Percentiles rank a stretch among this genome's conserved stretches.
These are phyloP conservation scores for Micronycteris hirsuta DNA, from an alignment of 2,113 vertebrate genomes.

Conservation along the genomic window DNA sequence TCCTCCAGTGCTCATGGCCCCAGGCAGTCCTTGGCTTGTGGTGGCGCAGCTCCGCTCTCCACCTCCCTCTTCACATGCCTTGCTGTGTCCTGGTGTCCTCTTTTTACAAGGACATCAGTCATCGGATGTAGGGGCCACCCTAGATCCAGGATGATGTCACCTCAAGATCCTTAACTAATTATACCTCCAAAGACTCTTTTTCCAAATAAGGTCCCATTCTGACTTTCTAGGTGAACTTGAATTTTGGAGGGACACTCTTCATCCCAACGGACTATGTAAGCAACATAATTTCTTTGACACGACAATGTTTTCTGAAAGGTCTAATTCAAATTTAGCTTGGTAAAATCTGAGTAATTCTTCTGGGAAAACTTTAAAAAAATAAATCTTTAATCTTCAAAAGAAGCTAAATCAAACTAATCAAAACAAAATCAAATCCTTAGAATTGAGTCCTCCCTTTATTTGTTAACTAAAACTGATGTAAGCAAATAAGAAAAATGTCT, in stretches of 20 bases:
- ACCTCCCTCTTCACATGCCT: not conserved
- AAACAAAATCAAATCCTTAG: not conserved
- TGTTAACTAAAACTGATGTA: constrained; percentile 1
- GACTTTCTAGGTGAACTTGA: not conserved
- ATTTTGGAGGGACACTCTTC: not conserved
- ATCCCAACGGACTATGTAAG: not conserved
- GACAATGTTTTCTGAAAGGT: not conserved
- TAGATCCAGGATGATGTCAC: not conserved
- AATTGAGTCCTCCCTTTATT: not conserved
- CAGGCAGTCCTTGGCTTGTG: not conserved
- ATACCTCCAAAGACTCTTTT: not conserved
- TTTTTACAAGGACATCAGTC: not conserved
- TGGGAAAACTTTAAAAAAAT: not conserved
- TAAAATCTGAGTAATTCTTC: constrained; percentile 27
- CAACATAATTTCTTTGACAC: constrained; percentile 5
- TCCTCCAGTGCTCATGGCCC: not conserved
- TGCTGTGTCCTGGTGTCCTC: not conserved
- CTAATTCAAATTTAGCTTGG: constrained; percentile 36
- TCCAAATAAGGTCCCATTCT: not conserved
- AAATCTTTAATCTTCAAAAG: not conserved
- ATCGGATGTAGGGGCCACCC: not conserved
- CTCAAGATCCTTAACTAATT: not conserved
- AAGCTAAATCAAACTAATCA: not conserved
- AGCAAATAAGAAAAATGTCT: constrained; percentile 8
- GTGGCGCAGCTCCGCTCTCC: not conserved